Evolutionary conservation across 2,113 vertebrate species (phyloP).

Genomic region (Paratilapia polleni): DNA sequence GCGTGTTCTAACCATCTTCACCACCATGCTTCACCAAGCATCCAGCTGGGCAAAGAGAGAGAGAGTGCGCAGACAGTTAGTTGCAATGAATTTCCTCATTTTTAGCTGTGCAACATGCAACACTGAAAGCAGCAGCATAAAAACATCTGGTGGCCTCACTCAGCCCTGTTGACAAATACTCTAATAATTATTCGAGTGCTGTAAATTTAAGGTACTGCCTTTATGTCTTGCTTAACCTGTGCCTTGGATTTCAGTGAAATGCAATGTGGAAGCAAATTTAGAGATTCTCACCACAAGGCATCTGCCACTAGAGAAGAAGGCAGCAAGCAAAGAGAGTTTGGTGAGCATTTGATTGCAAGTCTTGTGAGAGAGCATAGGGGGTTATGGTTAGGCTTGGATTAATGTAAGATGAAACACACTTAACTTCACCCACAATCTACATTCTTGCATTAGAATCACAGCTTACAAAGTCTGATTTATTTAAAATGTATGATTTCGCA

Average conservation of each 20-base stretch:
- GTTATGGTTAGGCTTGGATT: not conserved
- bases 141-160: not conserved
- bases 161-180: not conserved
- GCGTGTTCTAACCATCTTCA: constrained; percentile 67
- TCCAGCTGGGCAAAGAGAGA: constrained; percentile 56
- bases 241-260: not conserved
- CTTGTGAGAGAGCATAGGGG: not conserved
- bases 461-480: constrained; percentile 7
- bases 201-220: constrained; percentile 4
- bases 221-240: not conserved
- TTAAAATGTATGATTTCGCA: not conserved
- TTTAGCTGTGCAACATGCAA: not conserved
- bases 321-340: not conserved
- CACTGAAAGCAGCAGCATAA: not conserved
- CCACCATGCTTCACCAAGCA: constrained; percentile 60
- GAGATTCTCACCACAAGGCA: not conserved
- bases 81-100: constrained; percentile 7
- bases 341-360: not conserved
- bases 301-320: not conserved
- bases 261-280: not conserved
- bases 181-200: not conserved
- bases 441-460: not conserved
- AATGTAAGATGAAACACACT: not conserved
- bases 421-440: not conserved
- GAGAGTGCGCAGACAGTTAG: constrained; percentile 28